These are phyloP conservation scores for Hybos culiciformis DNA, from an alignment of 2,888 invertebrate species.

Conservation along the genomic window DNA sequence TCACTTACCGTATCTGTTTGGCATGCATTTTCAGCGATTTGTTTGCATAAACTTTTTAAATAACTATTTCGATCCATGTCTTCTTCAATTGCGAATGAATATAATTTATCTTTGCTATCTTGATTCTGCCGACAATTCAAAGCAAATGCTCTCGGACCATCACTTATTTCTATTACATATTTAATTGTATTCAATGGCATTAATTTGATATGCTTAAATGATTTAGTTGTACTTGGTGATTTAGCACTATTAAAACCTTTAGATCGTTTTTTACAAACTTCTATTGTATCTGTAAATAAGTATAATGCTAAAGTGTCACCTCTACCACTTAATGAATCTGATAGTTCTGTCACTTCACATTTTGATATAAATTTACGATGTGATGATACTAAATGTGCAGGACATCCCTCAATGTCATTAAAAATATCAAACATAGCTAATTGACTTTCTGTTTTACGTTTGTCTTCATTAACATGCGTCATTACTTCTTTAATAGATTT, in stretches of 20 bases:
- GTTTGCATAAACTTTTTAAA: slow-evolving; percentile 69
- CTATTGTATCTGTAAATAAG: slow-evolving; percentile 87
- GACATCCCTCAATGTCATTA: slow-evolving; percentile 96
- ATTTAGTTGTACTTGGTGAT: slow-evolving; percentile 62
- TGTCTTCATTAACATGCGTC: slow-evolving; percentile 96
- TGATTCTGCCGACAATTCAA: slow-evolving; percentile 75
- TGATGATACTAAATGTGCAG: slow-evolving; percentile 85
- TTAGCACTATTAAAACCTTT: slow-evolving; percentile 57
- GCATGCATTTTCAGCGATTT: slow-evolving; percentile 85
- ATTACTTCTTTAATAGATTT: slow-evolving; percentile 84
- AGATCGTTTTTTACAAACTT: slow-evolving; percentile 77
- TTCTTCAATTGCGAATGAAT: slow-evolving; percentile 75
- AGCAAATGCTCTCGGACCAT: slow-evolving; percentile 83
- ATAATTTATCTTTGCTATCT: slow-evolving; percentile 74
- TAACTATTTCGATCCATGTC: slow-evolving; percentile 70
- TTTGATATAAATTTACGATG: slow-evolving; percentile 79
- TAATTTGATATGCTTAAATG: slow-evolving; percentile 82
- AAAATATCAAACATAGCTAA: slow-evolving; percentile 94
- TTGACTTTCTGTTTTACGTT: slow-evolving; percentile 89
- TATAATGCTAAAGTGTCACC: slow-evolving; percentile 81
- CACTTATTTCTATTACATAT: slow-evolving; percentile 78
- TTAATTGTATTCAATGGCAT: slow-evolving; percentile 81
- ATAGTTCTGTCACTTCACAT: slow-evolving; percentile 78
- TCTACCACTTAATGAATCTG: slow-evolving; percentile 69
- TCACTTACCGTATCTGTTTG: slow-evolving; percentile 76